Evolutionary conservation across 2,888 invertebrate species (phyloP).

Genomic region (Melipona beecheii): DNA sequence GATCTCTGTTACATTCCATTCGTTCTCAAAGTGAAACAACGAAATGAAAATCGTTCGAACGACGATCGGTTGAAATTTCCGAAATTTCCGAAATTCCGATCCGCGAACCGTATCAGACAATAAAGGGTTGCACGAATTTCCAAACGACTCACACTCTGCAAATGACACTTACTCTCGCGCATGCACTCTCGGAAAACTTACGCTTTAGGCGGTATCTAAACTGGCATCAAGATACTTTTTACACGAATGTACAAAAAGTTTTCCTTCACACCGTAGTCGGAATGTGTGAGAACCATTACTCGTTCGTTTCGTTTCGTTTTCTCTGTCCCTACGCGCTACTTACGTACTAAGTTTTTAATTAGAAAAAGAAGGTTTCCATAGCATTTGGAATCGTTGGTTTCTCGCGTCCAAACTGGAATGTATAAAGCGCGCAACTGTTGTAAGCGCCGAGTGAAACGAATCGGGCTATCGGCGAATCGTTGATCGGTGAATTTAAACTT

Average conservation of each 20-base stretch:
- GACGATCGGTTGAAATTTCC: neutral
- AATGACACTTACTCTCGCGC: conserved; percentile 60
- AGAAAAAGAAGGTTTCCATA: conserved; percentile 31
- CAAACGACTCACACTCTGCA: conserved; percentile 46
- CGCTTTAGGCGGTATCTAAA: conserved; percentile 71
- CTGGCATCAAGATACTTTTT: conserved; percentile 78
- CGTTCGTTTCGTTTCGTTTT: neutral
- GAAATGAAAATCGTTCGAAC: neutral
- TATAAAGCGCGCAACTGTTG: conserved; percentile 29
- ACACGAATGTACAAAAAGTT: conserved; percentile 80
- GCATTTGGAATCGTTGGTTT: conserved; percentile 35
- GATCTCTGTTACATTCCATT: neutral
- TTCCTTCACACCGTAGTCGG: conserved; percentile 56
- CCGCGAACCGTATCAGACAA: conserved; percentile 1
- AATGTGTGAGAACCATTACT: conserved; percentile 60
- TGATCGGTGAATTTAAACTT: conserved; percentile 37
- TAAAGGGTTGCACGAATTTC: conserved; percentile 26
- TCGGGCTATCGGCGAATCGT: conserved; percentile 52
- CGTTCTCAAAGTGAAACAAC: neutral
- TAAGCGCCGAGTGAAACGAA: conserved; percentile 39
- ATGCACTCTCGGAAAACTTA: conserved; percentile 60
- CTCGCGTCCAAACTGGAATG: conserved; percentile 55
- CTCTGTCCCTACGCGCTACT: conserved; percentile 35
- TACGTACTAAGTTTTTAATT: conserved; percentile 54
- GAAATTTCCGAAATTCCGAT: neutral